Evolutionary conservation across 2,797 vertebrate genomes (phyloP), one percentile per base, ranked within the genome.

Genomic region (Darevskia nairensis): DNA sequence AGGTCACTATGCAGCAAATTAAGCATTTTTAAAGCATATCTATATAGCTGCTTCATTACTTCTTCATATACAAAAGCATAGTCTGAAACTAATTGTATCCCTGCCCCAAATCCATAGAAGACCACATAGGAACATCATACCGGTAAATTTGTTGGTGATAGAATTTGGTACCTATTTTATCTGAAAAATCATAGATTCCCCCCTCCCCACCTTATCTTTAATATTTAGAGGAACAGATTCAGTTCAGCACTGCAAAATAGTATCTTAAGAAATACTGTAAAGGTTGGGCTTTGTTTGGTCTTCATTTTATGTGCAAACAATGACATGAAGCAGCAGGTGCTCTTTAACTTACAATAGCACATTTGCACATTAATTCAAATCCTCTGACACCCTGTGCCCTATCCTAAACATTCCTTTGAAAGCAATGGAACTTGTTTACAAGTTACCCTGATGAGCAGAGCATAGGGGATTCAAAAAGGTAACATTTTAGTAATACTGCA

Each of bases 1-100:
- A 35, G 23, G 61, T 46, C 59, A 35, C 66, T 19, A 66, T 68
- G 59, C 71, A 82, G 46, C 84, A 88, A 82, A 88, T 88, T 81
- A 68, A 66, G 69, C 32, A 76, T 29, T 59, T 64, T 79, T 32
- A 50, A 88, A 85, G 3, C 17, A 25, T 27, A 39, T 78, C 66
- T 44, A 23, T 35, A 19, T 68, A 80, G 76, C 19, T 19, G 3
- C 41, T 72, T 74, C 17, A 55, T 41, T 72, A 76, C 7, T 78
- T 85, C 64, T 7, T 21, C 35, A 82, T 39, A 32, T 29, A 68
- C 50, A 5, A 15, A 89, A 81, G 19, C 71, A 50, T 2, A 59
- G 64, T 55, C 32, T 27, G 41, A 35, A 71, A 19, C 39, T 41
- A 68, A 29, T 76, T 78, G 27, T 17, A 39, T 10, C 35, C 15